Evolutionary conservation across 2,113 vertebrate species (phyloP).

Genomic region (Dromas ardeola): DNA sequence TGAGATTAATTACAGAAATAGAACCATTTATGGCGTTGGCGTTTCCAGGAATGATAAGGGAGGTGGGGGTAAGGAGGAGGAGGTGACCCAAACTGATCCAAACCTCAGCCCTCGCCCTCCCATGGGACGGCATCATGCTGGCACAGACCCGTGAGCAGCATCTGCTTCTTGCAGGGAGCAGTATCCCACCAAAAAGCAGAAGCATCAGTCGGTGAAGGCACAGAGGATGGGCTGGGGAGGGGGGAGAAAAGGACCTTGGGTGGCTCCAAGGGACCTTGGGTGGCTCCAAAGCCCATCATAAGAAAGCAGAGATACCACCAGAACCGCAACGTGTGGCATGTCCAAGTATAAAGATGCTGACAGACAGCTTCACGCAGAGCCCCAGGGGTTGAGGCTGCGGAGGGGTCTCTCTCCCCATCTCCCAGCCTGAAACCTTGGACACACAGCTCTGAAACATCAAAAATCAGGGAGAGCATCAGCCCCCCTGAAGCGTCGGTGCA

Average conservation of each 20-base stretch:
- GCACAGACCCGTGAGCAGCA: not conserved
- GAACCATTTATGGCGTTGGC: not conserved
- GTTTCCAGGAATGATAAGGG: not conserved
- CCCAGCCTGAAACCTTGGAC: not conserved
- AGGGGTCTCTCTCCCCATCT: not conserved
- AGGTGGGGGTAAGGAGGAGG: not conserved
- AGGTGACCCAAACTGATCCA: not conserved
- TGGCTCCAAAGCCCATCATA: not conserved
- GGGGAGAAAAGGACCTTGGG: not conserved
- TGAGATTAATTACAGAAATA: not conserved
- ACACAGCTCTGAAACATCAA: not conserved
- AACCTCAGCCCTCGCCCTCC: not conserved
- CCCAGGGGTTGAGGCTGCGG: not conserved
- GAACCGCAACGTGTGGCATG: fast-evolving
- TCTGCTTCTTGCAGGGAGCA: fast-evolving
- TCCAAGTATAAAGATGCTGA: not conserved
- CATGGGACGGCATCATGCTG: fast-evolving
- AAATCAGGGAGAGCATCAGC: not conserved
- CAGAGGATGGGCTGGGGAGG: not conserved
- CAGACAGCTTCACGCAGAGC: not conserved
- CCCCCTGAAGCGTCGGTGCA: fast-evolving
- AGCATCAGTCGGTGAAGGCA: not conserved
- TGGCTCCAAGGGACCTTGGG: not conserved
- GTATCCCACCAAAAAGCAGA: not conserved
- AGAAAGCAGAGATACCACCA: not conserved